phyloP scores from a whole-genome alignment of 2,888 invertebrate species.

The Lasioglossum marginatum region DNA sequence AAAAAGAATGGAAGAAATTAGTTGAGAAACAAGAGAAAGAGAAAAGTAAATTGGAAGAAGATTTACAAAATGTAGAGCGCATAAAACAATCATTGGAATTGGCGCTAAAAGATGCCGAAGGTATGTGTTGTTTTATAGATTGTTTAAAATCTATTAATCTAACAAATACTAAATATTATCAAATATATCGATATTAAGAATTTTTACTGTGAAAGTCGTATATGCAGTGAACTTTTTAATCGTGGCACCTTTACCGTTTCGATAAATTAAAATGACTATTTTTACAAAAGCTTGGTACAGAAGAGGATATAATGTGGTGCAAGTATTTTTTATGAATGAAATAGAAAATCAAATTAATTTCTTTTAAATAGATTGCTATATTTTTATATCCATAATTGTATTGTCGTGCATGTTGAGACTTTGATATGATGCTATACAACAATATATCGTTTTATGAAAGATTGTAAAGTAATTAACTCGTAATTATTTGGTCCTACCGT shows the following conservation, averaged over 20 bases:
- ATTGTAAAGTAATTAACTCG: no score
- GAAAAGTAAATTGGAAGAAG: constrained; percentile 85
- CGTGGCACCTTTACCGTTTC: background rate
- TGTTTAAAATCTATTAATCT: background rate
- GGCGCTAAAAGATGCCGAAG: constrained; percentile 89
- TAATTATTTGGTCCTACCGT: no score
- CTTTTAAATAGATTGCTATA: no score
- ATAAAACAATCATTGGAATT: constrained; percentile 86
- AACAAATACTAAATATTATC: background rate
- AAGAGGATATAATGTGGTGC: no score
- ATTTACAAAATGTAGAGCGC: constrained; percentile 86
- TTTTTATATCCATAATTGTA: no score
- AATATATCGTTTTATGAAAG: no score
- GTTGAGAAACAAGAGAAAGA: constrained; percentile 87
- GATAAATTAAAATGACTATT: no score
- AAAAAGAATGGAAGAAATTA: constrained; percentile 89
- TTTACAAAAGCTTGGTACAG: no score
- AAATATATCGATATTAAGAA: background rate
- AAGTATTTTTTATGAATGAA: no score
- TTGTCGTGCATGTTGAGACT: no score
- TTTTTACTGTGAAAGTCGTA: background rate
- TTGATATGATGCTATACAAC: no score
- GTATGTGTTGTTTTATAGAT: constrained; percentile 81
- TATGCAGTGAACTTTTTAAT: background rate
- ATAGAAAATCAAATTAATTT: no score